phyloP scores from a whole-genome alignment of 1,140 invertebrate species.

The Drosophila navojoa region DNA sequence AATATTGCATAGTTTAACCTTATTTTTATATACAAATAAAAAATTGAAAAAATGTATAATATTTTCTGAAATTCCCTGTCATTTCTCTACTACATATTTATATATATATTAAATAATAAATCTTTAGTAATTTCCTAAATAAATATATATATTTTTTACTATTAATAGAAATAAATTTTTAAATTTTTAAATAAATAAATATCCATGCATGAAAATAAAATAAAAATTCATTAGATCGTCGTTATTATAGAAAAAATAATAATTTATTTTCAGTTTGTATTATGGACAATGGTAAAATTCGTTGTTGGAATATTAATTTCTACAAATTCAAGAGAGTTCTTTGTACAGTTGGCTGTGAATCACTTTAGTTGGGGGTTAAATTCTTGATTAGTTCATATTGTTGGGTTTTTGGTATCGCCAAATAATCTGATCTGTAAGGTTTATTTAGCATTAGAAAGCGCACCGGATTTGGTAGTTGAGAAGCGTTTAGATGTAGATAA shows the following conservation, averaged over 20 bases:
- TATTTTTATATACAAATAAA: no score
- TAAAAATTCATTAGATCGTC: constrained; percentile 50
- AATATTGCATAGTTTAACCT: no score
- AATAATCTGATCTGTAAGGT: constrained; percentile 35
- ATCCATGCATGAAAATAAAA: constrained; percentile 30
- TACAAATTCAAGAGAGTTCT: constrained; percentile 11
- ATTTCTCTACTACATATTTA: no score
- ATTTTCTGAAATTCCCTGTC: no score
- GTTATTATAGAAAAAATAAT: constrained; percentile 57
- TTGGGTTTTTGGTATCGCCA: constrained; percentile 22
- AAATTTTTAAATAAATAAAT: constrained; percentile 8
- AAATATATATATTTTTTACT: constrained; percentile 1
- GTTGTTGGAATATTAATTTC: background rate
- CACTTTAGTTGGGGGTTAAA: constrained; percentile 69
- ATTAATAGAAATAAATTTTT: constrained; percentile 1
- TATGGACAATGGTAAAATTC: constrained; percentile 32
- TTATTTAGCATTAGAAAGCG: constrained; percentile 69
- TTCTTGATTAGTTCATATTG: constrained; percentile 55
- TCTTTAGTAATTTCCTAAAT: background rate
- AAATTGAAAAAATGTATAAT: no score
- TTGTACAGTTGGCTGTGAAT: constrained; percentile 53
- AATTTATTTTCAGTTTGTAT: constrained; percentile 62
- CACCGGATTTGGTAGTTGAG: constrained; percentile 44
- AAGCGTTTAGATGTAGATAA: constrained; percentile 42
- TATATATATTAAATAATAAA: no score